Conservation (phyloP, 2,113 vertebrate genomes). For the Caretta caretta region DNA sequence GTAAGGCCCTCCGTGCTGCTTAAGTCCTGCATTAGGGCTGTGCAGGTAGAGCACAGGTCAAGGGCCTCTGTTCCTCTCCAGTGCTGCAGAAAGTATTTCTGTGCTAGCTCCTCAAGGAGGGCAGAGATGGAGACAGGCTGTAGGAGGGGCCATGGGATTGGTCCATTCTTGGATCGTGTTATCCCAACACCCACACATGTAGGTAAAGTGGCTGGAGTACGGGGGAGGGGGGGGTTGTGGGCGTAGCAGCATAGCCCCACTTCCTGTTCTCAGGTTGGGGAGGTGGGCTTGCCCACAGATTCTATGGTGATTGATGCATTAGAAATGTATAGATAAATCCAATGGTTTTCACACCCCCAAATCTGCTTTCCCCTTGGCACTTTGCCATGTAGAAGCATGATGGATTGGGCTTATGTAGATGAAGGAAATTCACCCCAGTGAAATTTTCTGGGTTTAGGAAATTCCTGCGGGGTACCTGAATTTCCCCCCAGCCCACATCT, state of each 20-base stretch:
- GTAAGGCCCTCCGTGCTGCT: neutral
- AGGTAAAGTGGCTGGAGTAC: neutral
- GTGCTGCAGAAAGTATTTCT: neutral
- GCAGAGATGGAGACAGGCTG: neutral
- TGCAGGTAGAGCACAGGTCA: neutral
- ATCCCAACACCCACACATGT: neutral
- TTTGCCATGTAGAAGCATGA: neutral
- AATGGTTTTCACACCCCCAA: neutral
- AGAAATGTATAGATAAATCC: neutral
- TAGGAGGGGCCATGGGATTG: neutral
- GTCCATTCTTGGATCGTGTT: fast-evolving
- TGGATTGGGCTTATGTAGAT: neutral
- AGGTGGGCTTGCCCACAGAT: too few species aligned
- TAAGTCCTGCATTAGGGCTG: neutral
- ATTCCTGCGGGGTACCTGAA: neutral
- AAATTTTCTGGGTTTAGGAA: fast-evolving
- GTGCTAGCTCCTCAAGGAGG: neutral
- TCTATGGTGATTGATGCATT: neutral
- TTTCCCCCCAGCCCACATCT: neutral
- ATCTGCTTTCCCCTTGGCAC: neutral
- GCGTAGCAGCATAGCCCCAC: neutral
- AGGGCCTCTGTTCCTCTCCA: neutral
- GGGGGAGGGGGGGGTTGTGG: too few species aligned
- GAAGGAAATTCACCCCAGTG: neutral
- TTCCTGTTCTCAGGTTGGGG: neutral